Base-by-base conservation (phyloP, 2,888 invertebrate genomes). In the Drosophila nigricruria region DNA sequence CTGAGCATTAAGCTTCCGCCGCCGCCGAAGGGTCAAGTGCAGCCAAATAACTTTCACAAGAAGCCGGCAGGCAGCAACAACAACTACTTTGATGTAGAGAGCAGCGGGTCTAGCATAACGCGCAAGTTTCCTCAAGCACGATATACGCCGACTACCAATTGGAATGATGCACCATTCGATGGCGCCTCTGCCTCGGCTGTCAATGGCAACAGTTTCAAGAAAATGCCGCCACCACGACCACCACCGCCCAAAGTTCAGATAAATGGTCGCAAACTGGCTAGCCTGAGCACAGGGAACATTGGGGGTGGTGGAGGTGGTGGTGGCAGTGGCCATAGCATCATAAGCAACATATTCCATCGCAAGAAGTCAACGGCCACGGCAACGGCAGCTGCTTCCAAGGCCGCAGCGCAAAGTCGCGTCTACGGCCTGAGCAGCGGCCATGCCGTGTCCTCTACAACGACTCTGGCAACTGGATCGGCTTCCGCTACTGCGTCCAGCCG, bases 151-250 rank as follows among this genome's bases (percentile, higher is more conserved):
- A 87, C 92, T 54, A 92, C 93, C 42, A 91, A 90, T 69, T 93
- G 92, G 92, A 90, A 92, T 77, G 93, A 91, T 66, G 74, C 89
- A 36, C 91, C 92, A 5, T 92, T 92, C 54, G 90, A 90, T 58
- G 27, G 56, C 1, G 36, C 57, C 5, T 49, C 52, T 5, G 36
- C 47, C 25, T 38, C 52, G 10, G 23, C 59, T n/a, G 47, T 18
- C 43, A 63, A 61, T 57, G 73, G 70, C 47, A 68, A 57, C 45
- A 88, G 77, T 59, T 80, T 69, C 42, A 92, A 91, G 76, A 92
- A 92, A 71, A 83, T 90, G 70, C 92, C 93, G 52, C 93, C 93
- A 53, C 93, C 93, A 27, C 85, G 93, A 62, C 93, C 93, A 40
- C 93, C 93, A 68, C 93, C 93, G 66, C 93, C 93, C 10, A 90